Base-by-base conservation (phyloP, 2,113 vertebrate genomes). In the Engystomops pustulosus region DNA sequence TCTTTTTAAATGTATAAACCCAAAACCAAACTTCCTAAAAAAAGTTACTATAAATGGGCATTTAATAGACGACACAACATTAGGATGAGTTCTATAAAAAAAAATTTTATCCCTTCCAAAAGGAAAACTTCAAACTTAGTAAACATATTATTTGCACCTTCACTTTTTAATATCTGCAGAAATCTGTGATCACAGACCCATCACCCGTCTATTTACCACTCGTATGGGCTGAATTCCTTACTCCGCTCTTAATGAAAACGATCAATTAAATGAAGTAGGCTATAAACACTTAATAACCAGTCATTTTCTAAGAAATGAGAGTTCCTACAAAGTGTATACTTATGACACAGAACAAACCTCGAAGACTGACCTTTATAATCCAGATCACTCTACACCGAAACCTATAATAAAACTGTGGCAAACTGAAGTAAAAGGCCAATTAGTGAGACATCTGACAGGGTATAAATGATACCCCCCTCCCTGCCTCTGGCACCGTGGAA, bases 341-440 rank as follows among this genome's bases (percentile, higher is more conserved):
- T 74, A 74, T 74, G 41, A 74, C 41, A 18, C 12, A 9, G 14
- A 45, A 14, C 12, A 25, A 75, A 20, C 27, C 17, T 51, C 27
- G 7, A 75, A 75, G 44, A 32, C 71, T 51, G 45, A 51, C 71
- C 71, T 75, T 49, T 49, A 51, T 75, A 75, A 75, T 75, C 25
- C 51, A 51, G n/a, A 75, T 44, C 12, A n/a, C 75, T 60, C 36
- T 60, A 38, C 51, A 78, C 6, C 6, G 25, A 78, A 58, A 55
- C 49, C 51, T 75, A 34, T 34, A 51, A 51, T 51, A 75, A 75
- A 75, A 32, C 47, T 51, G 44, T 4, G 17, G 27, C 14, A 32
- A 75, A 51, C 12, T 51, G 32, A 30, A 30, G 47, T 75, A 75
- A 49, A 30, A 75, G 71, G 25, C 71, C 49, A 76, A 76, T 76